Conservation (phyloP, 1,140 invertebrate genomes). For the Matsumurasca onukii region DNA sequence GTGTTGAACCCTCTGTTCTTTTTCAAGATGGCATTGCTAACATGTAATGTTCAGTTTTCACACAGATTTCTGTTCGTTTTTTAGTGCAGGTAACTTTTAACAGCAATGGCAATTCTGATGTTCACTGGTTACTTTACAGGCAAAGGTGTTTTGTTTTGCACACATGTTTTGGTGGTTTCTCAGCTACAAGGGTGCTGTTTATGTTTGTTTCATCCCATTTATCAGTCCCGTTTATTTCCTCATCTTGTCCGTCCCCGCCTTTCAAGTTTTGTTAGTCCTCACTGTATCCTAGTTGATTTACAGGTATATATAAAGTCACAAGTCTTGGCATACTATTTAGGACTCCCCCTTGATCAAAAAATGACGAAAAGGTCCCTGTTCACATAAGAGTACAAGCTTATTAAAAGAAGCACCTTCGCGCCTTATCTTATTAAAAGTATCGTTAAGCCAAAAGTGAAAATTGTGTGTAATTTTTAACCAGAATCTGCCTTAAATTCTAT, state of each 20-base stretch:
- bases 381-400: constrained; percentile 72
- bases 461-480: constrained; percentile 60
- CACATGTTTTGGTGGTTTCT: constrained; percentile 32
- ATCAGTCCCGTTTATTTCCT: constrained; percentile 14
- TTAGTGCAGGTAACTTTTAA: background rate
- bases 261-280: constrained; percentile 31
- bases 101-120: constrained; percentile 20
- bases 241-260: constrained; percentile 26
- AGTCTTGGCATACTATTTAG: constrained; percentile 44
- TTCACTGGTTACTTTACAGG: constrained; percentile 24
- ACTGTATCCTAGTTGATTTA: constrained; percentile 26
- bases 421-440: constrained; percentile 61
- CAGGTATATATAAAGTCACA: constrained; percentile 32
- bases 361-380: constrained; percentile 44
- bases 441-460: constrained; percentile 51
- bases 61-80: constrained; percentile 18
- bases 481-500: constrained; percentile 69
- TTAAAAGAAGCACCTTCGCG: constrained; percentile 67
- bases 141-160: constrained; percentile 26
- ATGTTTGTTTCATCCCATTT: constrained; percentile 30
- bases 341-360: constrained; percentile 42
- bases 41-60: constrained; percentile 33
- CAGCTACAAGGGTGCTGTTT: constrained; percentile 34
- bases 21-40: constrained; percentile 34
- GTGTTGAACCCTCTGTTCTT: constrained; percentile 36